Conservation (phyloP, 2,797 vertebrate genomes). For the Bufotes viridis region DNA sequence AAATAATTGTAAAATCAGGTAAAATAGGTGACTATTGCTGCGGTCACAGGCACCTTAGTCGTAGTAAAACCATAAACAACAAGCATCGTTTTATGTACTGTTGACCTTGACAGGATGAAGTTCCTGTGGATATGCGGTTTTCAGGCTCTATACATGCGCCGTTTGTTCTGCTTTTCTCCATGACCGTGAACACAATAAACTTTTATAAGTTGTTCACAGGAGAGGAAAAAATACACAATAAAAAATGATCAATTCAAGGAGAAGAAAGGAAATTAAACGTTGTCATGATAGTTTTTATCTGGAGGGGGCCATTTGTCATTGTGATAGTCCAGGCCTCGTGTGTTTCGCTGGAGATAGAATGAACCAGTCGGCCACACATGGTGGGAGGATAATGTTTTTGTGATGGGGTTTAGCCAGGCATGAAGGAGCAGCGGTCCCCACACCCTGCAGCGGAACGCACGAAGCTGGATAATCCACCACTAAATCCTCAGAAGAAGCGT, state of each 20-base stretch:
- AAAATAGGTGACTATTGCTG: not conserved
- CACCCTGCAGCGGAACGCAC: slow-evolving; percentile 74
- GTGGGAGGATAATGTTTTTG: slow-evolving; percentile 91
- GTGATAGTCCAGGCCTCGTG: slow-evolving; percentile 82
- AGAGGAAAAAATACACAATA: not conserved
- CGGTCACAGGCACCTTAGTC: not conserved
- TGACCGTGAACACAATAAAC: slow-evolving; percentile 2
- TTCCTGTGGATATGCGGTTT: not conserved
- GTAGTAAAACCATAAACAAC: not conserved
- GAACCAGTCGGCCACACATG: slow-evolving; percentile 84
- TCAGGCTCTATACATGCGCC: not conserved
- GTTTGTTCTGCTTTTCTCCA: not conserved
- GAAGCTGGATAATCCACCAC: slow-evolving; percentile 58
- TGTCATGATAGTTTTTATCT: slow-evolving; percentile 89
- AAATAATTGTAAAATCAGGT: not conserved
- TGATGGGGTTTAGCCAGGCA: slow-evolving; percentile 97
- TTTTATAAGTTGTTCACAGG: not conserved
- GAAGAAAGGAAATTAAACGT: slow-evolving; percentile 93
- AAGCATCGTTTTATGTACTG: not conserved
- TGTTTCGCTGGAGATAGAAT: slow-evolving; percentile 95
- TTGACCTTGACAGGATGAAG: not conserved
- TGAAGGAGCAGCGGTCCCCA: slow-evolving; percentile 86
- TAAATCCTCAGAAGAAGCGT: not conserved
- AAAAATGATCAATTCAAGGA: slow-evolving; percentile 68
- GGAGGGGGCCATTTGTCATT: slow-evolving; percentile 95